Evolutionary conservation across 2,888 invertebrate species (phyloP).

Genomic region (Cetonia aurata): DNA sequence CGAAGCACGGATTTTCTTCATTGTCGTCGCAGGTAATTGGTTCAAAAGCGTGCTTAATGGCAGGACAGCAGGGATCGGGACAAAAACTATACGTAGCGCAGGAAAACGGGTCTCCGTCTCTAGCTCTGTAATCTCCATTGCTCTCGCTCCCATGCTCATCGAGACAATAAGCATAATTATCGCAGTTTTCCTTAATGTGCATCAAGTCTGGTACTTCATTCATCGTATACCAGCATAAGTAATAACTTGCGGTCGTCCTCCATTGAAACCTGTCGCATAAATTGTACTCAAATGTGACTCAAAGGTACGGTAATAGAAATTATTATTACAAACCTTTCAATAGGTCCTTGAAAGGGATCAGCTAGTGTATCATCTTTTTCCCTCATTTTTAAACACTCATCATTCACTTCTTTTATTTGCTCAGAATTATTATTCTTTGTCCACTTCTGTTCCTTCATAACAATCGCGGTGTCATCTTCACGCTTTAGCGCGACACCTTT

Average conservation of each 20-base stretch:
- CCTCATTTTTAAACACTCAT: conserved; percentile 68
- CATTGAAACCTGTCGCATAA: conserved; percentile 69
- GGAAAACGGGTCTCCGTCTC: conserved; percentile 69
- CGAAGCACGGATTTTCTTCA: conserved; percentile 69
- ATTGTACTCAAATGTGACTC: not conserved
- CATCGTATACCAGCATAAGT: conserved; percentile 78
- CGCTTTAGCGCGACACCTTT: conserved; percentile 66
- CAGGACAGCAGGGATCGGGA: conserved; percentile 75
- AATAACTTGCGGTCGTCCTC: conserved; percentile 74
- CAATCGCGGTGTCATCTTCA: conserved; percentile 68
- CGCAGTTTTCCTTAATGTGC: conserved; percentile 71
- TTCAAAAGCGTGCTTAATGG: conserved; percentile 64
- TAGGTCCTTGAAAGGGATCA: conserved; percentile 69
- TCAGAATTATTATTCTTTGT: conserved; percentile 59
- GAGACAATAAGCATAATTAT: conserved; percentile 73
- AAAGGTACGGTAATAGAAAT: conserved; percentile 45
- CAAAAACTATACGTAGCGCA: conserved; percentile 77
- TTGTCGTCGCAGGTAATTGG: conserved; percentile 66
- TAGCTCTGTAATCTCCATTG: conserved; percentile 71
- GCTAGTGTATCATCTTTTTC: conserved; percentile 66
- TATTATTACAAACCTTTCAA: conserved; percentile 18
- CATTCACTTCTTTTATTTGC: conserved; percentile 66
- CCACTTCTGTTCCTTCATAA: conserved; percentile 69
- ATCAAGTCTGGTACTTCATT: conserved; percentile 68
- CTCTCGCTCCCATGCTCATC: conserved; percentile 64